These are phyloP conservation scores for Gadus chalcogrammus DNA, from an alignment of 2,113 vertebrate species.

Conservation along the genomic window DNA sequence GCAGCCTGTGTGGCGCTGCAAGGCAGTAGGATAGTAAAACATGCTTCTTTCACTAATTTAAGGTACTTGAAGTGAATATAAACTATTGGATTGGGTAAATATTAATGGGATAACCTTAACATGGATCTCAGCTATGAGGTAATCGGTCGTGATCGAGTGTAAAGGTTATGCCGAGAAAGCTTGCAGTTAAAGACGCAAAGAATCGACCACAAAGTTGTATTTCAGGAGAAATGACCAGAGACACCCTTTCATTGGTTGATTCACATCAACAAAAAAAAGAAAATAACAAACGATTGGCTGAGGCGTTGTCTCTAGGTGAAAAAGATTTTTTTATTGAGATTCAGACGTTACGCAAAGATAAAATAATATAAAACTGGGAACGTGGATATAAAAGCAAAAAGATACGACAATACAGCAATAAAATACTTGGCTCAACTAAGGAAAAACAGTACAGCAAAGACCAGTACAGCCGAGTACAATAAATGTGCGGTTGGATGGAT, in stretches of 20 bases:
- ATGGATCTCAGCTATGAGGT: neutral
- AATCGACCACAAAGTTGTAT: too few species aligned
- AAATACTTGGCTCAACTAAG: constrained; percentile 26
- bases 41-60: constrained; percentile 47
- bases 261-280: neutral
- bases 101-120: too few species aligned
- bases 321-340: constrained; percentile 51
- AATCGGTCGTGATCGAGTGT: neutral
- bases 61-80: neutral
- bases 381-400: constrained; percentile 35
- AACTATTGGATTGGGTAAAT: too few species aligned
- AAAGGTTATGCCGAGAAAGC: too few species aligned
- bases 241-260: neutral
- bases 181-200: too few species aligned
- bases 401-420: constrained; percentile 20
- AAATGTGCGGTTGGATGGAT: neutral
- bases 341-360: constrained; percentile 10
- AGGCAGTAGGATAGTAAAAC: constrained; percentile 83
- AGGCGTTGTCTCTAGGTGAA: constrained; percentile 1
- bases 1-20: constrained; percentile 77
- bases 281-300: neutral
- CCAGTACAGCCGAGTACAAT: neutral
- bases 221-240: neutral
- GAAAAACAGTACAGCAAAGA: neutral
- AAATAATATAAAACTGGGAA: constrained; percentile 17